Percentiles rank a stretch among this genome's conserved stretches.
phyloP scores from a whole-genome alignment of 2,888 invertebrate genomes.

The Anagyrus pseudococci region DNA sequence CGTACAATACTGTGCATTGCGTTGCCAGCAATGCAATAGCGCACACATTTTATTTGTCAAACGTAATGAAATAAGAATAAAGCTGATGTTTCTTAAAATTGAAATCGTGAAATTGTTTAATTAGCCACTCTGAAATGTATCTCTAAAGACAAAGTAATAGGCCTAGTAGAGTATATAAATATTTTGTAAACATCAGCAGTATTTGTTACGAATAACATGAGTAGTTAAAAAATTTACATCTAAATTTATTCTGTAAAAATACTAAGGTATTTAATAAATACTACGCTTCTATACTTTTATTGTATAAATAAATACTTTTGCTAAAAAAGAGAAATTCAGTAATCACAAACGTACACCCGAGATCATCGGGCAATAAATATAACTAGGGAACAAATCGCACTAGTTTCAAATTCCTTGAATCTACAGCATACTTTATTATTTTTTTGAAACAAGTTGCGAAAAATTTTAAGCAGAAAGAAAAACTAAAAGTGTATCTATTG shows the following conservation, averaged over 20 bases:
- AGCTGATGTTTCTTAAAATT: neutral
- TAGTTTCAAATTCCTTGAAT: too few species aligned
- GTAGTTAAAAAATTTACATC: conserved; percentile 23
- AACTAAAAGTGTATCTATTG: too few species aligned
- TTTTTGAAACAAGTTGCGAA: too few species aligned
- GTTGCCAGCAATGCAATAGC: conserved; percentile 31
- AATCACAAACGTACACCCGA: conserved; percentile 26
- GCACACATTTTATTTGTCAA: conserved; percentile 18
- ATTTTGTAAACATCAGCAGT: too few species aligned
- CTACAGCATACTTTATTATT: too few species aligned
- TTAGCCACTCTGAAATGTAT: too few species aligned
- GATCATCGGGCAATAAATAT: conserved; percentile 13
- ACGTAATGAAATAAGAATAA: conserved; percentile 9
- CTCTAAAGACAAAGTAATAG: too few species aligned
- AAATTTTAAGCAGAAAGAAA: too few species aligned
- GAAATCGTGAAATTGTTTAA: too few species aligned
- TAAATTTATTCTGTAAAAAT: conserved; percentile 18
- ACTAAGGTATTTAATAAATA: conserved; percentile 16
- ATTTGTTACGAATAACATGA: too few species aligned
- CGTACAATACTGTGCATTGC: conserved; percentile 47
- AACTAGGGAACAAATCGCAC: too few species aligned
- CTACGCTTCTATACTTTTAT: conserved; percentile 5
- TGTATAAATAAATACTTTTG: conserved; percentile 17
- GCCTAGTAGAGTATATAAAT: too few species aligned
- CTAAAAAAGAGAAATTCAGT: conserved; percentile 5